Evolutionary conservation across 2,113 vertebrate species (phyloP).

Genomic region (Sinocyclocheilus anophthalmus): DNA sequence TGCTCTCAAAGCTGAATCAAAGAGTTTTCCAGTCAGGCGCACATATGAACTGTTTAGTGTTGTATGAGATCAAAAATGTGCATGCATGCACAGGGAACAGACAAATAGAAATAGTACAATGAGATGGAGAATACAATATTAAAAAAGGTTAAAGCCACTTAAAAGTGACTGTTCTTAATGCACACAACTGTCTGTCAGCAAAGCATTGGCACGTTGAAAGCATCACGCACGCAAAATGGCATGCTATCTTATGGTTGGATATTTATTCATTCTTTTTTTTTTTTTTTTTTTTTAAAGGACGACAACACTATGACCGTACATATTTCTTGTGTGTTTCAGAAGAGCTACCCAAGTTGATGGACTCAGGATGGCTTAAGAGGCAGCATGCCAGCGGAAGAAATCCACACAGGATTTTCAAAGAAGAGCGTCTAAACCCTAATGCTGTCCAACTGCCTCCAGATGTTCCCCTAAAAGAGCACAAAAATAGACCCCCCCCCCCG

Average conservation of each 20-base stretch:
- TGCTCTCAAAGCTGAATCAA: no score
- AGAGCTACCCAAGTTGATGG: constrained; percentile 58
- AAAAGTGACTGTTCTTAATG: neutral
- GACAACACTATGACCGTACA: neutral
- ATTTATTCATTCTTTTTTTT: no score
- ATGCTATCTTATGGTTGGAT: neutral
- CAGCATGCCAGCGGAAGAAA: constrained; percentile 66
- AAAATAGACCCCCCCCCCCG: neutral
- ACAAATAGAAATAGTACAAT: neutral
- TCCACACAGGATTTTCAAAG: constrained; percentile 69
- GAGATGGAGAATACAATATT: neutral
- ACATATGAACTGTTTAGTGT: constrained; percentile 7
- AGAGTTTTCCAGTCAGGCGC: neutral
- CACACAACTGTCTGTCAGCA: neutral
- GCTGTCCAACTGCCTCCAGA: constrained; percentile 70
- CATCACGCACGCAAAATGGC: neutral
- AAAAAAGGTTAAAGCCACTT: neutral
- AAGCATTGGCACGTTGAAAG: neutral
- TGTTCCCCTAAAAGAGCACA: constrained; percentile 58
- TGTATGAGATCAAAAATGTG: neutral
- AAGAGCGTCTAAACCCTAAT: constrained; percentile 64
- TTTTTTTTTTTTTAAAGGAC: no score
- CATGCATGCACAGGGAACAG: no score
- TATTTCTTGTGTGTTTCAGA: constrained; percentile 26
- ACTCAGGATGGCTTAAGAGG: constrained; percentile 62